Percentiles rank a stretch among this genome's conserved stretches.
These are phyloP conservation scores for Halictus quadricinctus DNA, from an alignment of 2,888 invertebrate genomes.

Conservation along the genomic window DNA sequence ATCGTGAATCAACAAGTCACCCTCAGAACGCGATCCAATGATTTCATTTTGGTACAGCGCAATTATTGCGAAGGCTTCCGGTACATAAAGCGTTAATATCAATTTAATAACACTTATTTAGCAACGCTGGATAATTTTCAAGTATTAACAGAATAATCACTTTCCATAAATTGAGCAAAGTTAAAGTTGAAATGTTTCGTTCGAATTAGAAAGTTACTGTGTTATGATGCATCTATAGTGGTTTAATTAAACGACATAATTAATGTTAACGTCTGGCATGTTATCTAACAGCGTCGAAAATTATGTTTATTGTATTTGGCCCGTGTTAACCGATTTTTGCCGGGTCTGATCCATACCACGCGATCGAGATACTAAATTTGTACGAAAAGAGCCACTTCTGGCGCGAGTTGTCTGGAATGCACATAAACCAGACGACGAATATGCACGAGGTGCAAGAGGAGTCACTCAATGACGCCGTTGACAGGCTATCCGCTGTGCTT, in stretches of 20 bases:
- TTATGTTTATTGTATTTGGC: background rate
- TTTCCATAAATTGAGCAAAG: no score
- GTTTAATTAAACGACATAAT: background rate
- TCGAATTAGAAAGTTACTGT: background rate
- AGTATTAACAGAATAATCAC: no score
- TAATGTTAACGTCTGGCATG: background rate
- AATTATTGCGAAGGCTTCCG: no score
- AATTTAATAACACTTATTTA: background rate
- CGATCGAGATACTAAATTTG: conserved; percentile 34
- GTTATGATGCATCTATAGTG: no score
- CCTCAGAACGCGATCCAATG: no score
- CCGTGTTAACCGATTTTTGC: background rate
- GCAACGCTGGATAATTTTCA: no score
- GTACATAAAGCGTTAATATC: no score
- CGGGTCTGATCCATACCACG: conserved; percentile 21
- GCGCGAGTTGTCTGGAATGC: conserved; percentile 64
- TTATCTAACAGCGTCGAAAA: background rate
- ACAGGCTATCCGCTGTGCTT: conserved; percentile 71
- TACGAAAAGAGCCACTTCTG: conserved; percentile 51
- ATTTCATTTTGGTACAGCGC: no score
- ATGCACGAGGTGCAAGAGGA: conserved; percentile 76
- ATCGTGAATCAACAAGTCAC: no score
- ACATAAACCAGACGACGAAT: conserved; percentile 65
- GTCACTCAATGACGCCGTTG: conserved; percentile 78
- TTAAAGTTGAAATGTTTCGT: background rate